Evolutionary conservation across 2,797 vertebrate species (phyloP), one percentile per base, ranked within the genome.

Genomic region (Typhlichthys subterraneus): DNA sequence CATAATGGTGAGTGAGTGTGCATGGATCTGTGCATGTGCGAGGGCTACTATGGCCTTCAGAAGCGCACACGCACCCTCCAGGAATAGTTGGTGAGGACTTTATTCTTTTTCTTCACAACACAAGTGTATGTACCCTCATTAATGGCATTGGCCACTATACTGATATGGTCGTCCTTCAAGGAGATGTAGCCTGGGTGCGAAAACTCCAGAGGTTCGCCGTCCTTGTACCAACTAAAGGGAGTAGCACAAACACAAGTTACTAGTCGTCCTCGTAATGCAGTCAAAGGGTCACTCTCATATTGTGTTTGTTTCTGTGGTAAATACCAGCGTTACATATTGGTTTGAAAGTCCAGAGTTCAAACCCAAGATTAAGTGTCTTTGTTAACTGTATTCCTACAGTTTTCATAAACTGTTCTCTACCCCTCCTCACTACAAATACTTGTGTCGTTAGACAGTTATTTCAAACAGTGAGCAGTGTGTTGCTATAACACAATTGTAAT

Each of bases 51-150:
- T 6, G 47, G 56, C 57, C 68, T 2, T 93, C 77, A 94, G 86
- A 91, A 94, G 59, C 93, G 93, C 58, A 99, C 93, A 1, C 93
- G 91, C 45, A 99, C 91, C 23, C 94, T 93, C 98, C 98, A 99
- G 7, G 98, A 98, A 77, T 96, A 98, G 38, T 94, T 98, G 6
- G 95, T 98, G 65, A 99, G 91, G 61, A 97, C 92, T 29, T 93
- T 94, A 70, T 94, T 93, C 70, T 88, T 94, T 81, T 95, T 95
- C 86, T 92, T 95, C 55, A 99, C 95, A 2, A 98, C 87, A 14
- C 98, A 99, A 12, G 96, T 98, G 85, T 98, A 99, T 3, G 93
- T 95, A 68, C 98, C 98, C 80, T 99, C 96, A 3, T 99, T 99
- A 70, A 99, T 95, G 45, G 96, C 96, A 0, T 99, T 99, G 76